Base-by-base conservation (phyloP, 2,888 invertebrate species). In the Malthinus flaveolus region DNA sequence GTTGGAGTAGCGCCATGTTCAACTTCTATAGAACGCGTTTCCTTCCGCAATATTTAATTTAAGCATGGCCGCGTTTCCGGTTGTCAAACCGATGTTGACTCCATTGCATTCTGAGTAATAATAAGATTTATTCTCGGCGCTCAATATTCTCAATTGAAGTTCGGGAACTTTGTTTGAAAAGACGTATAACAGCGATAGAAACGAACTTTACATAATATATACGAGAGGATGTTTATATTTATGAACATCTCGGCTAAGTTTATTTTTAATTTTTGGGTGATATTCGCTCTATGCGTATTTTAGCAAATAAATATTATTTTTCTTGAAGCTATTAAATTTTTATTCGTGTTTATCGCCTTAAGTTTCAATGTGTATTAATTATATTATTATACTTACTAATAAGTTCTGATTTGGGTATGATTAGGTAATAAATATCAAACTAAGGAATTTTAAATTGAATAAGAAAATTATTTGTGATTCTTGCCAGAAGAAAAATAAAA, bases 11-110 rank as follows among this genome's bases (percentile, higher is more conserved):
- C 8, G 55, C 32, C 32, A 53, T 49, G 39, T 49, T 37, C 54
- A 68, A 66, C 71, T 64, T 23, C 12, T 7, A 12, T 10, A n/a
- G 69, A 62, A 67, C 69, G 49, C 34, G 42, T 56, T 63, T 63
- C 53, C 62, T 68, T 71, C 75, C 75, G 74, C 75, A 75, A 75
- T 75, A 75, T 76, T 74, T 75, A 75, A 75, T 76, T 75, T 75
- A 74, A 72, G 72, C 72, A 75, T 74, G 75, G 75, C 73, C 71
- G 73, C 71, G 67, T 66, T 68, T 71, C 71, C 70, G 66, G 63
- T 71, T 68, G 71, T 70, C 72, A 74, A 74, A 74, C 74, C 75
- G 74, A 73, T 75, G 76, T 76, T 76, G 75, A 74, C 74, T 76
- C 71, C 75, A 67, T 74, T 73, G 71, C 74, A 73, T 76, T 76